Conservation (phyloP, 2,797 vertebrate genomes). For the Garrulus glandarius region DNA sequence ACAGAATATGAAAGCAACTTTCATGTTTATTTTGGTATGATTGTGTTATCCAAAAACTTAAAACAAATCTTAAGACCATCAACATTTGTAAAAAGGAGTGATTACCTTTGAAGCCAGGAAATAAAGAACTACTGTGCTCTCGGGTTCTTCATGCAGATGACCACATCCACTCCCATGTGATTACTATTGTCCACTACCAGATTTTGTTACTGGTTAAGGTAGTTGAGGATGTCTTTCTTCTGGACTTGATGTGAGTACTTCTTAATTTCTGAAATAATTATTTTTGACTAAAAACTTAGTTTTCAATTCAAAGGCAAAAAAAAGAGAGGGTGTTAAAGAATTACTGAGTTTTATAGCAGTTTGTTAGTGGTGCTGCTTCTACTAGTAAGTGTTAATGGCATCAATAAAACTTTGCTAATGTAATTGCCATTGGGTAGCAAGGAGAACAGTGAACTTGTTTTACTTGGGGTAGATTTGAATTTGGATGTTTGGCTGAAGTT, state of each 20-base stretch:
- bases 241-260: not conserved
- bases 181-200: not conserved
- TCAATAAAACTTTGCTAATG: not conserved
- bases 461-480: not conserved
- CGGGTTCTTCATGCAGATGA: not conserved
- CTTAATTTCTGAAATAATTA: not conserved
- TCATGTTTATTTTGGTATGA: not conserved
- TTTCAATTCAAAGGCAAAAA: not conserved
- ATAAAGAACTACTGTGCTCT: not conserved
- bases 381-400: not conserved
- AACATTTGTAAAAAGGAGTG: not conserved
- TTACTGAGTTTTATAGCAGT: not conserved
- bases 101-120: not conserved
- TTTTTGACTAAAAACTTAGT: not conserved
- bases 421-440: not conserved
- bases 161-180: fast-evolving
- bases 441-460: not conserved
- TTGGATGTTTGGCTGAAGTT: not conserved
- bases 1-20: not conserved
- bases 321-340: not conserved
- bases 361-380: not conserved
- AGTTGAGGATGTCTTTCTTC: not conserved
- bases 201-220: not conserved
- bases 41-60: not conserved
- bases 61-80: not conserved